These are phyloP conservation scores for Caenorhabditis latens DNA, from an alignment of 1,140 invertebrate genomes.

Conservation along the genomic window DNA sequence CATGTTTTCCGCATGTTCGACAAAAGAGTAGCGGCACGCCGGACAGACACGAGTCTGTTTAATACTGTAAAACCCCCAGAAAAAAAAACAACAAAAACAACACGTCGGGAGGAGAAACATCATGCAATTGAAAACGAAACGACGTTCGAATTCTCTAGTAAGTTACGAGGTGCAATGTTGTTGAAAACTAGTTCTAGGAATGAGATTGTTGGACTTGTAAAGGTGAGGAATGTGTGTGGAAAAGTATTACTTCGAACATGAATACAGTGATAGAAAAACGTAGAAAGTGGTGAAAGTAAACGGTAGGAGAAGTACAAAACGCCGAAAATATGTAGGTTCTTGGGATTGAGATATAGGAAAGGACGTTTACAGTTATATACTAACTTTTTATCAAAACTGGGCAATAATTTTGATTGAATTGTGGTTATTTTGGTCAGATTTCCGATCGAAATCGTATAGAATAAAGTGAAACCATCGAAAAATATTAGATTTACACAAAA, in stretches of 20 bases:
- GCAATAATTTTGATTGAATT: no score
- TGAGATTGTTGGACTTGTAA: background rate
- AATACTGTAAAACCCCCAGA: background rate
- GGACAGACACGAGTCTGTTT: background rate
- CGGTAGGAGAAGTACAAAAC: no score
- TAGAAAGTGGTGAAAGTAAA: background rate
- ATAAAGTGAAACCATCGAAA: no score
- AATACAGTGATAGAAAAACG: background rate
- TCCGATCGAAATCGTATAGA: no score
- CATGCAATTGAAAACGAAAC: conserved; percentile 5
- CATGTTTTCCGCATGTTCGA: conserved; percentile 26
- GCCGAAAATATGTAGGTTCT: no score
- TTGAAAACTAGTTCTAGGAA: background rate
- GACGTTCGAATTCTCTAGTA: conserved; percentile 14
- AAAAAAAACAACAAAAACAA: background rate
- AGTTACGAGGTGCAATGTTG: conserved; percentile 30
- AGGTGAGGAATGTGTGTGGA: background rate
- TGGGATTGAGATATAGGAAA: no score
- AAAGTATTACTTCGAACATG: background rate
- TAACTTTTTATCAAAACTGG: no score
- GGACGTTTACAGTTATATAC: no score
- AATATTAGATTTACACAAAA: background rate
- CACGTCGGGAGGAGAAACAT: background rate
- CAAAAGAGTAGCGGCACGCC: background rate
- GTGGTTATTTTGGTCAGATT: no score